A percentile compares a stretch with the other conserved stretches of the same genome.
phyloP scores from a whole-genome alignment of 53 echinoderm and acorn worm species.

The Patiria pectinifera region DNA sequence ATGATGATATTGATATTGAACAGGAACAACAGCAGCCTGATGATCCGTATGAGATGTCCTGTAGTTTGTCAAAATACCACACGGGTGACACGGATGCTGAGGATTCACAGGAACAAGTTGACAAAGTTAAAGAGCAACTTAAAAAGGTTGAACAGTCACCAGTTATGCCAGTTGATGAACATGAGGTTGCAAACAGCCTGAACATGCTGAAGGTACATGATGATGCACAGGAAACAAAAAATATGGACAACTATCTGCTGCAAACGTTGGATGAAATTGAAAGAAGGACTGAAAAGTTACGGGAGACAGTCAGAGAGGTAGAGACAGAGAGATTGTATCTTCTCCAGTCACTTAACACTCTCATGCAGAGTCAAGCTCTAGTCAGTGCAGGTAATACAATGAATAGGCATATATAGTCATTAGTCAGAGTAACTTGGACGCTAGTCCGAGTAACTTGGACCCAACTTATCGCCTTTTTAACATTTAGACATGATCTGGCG shows the following conservation, averaged over 20 bases:
- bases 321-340: conserved; percentile 70
- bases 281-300: conserved; percentile 78
- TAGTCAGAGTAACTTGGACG: too few species aligned
- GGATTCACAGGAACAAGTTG: neutral
- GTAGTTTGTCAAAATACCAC: too few species aligned
- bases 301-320: conserved; percentile 76
- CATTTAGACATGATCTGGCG: too few species aligned
- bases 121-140: neutral
- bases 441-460: too few species aligned
- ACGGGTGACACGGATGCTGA: neutral
- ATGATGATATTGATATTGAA: too few species aligned
- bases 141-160: neutral
- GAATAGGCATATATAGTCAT: too few species aligned
- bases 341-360: conserved; percentile 62
- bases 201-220: neutral
- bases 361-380: conserved; percentile 74
- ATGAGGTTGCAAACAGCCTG: conserved; percentile 12
- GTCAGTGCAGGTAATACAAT: neutral
- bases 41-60: too few species aligned
- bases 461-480: too few species aligned
- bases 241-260: conserved; percentile 59
- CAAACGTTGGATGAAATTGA: conserved; percentile 88
- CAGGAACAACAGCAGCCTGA: too few species aligned
- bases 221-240: neutral
- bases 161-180: neutral